These are phyloP conservation scores for Tamias sibiricus DNA, from an alignment of 2,113 vertebrate species.

Conservation along the genomic window DNA sequence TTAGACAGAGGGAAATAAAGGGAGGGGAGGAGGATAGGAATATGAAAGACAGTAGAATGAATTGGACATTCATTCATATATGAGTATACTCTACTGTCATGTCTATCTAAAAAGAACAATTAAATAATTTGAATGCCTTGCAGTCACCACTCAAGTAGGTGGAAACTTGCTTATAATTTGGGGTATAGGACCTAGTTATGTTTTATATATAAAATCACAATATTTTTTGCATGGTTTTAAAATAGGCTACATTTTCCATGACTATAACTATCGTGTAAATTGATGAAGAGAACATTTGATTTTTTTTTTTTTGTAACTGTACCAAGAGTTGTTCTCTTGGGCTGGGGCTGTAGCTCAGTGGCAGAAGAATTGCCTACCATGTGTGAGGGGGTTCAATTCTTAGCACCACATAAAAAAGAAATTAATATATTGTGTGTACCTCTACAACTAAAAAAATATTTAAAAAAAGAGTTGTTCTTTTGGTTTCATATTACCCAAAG, in stretches of 20 bases:
- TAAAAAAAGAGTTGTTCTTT: background rate
- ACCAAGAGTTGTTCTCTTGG: background rate
- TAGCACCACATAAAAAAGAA: too few species aligned
- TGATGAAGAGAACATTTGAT: background rate
- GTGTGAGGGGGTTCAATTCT: too few species aligned
- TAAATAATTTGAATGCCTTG: background rate
- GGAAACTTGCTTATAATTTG: slow-evolving; percentile 21
- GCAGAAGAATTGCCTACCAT: too few species aligned
- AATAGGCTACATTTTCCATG: background rate
- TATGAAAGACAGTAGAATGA: too few species aligned
- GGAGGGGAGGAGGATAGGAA: too few species aligned
- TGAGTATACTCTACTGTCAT: too few species aligned
- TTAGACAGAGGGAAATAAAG: background rate
- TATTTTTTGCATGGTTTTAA: slow-evolving; percentile 35
- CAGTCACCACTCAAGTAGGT: background rate
- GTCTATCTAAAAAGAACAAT: too few species aligned
- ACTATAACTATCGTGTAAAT: background rate
- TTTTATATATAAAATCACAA: background rate
- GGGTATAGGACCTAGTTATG: background rate
- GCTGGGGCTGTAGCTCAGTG: too few species aligned
- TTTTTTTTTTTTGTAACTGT: slow-evolving; percentile 18
- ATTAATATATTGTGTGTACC: too few species aligned
- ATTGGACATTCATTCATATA: too few species aligned
- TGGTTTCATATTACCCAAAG: background rate
- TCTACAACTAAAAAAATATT: too few species aligned